phyloP scores from a whole-genome alignment of 1,140 invertebrate genomes.

The Hyles vespertilio region DNA sequence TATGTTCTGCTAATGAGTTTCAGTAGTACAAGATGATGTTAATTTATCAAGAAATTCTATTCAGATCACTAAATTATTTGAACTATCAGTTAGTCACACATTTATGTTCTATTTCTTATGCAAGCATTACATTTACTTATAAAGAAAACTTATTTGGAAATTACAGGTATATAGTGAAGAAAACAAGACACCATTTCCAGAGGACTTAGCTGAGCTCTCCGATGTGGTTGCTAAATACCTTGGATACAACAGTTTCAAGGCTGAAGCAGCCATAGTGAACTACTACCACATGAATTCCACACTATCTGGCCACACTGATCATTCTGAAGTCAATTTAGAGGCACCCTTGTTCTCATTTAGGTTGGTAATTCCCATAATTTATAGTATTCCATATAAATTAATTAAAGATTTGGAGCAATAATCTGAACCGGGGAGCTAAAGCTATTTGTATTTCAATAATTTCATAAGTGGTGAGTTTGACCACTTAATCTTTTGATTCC shows the following conservation, averaged over 20 bases:
- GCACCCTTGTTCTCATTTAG: conserved; percentile 93
- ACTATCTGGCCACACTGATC: conserved; percentile 92
- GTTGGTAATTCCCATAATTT: conserved; percentile 47
- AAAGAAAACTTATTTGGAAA: too few species aligned
- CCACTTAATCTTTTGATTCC: not conserved
- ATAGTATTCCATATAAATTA: not conserved
- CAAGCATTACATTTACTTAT: too few species aligned
- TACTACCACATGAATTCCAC: conserved; percentile 95
- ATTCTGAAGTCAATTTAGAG: conserved; percentile 89
- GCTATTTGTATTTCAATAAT: not conserved
- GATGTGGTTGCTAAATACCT: conserved; percentile 78
- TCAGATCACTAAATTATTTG: too few species aligned
- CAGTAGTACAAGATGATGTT: too few species aligned
- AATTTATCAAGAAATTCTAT: too few species aligned
- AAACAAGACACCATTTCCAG: conserved; percentile 81
- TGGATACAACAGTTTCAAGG: conserved; percentile 80
- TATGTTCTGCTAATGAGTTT: too few species aligned
- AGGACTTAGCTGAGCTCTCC: conserved; percentile 81
- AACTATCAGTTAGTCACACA: too few species aligned
- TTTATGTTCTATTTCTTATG: too few species aligned
- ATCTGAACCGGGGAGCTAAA: not conserved
- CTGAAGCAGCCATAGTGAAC: conserved; percentile 96
- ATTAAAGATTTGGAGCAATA: too few species aligned
- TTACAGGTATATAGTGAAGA: conserved; percentile 82
- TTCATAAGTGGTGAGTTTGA: not conserved